Conservation (phyloP, 2,888 invertebrate species). For the Chloroclystis v-ata region DNA sequence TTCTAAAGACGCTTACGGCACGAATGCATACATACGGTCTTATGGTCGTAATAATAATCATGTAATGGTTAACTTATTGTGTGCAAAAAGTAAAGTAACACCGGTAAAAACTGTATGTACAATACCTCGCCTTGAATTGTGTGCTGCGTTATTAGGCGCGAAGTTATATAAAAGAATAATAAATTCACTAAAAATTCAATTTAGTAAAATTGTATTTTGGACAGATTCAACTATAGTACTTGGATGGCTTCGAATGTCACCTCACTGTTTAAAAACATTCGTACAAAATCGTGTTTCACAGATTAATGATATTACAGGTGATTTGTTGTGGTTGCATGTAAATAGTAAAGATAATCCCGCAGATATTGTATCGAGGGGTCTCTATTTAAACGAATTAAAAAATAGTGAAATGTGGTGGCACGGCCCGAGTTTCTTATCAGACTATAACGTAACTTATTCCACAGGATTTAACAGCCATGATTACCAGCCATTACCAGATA, state of each 20-base stretch:
- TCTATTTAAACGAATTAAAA: neutral
- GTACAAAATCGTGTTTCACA: neutral
- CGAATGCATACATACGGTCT: neutral
- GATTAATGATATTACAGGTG: neutral
- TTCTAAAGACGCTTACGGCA: neutral
- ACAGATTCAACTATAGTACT: neutral
- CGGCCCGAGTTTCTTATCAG: too few relatives aligned
- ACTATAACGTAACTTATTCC: too few relatives aligned
- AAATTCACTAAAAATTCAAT: neutral
- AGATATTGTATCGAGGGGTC: neutral
- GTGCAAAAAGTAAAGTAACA: neutral
- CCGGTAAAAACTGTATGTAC: neutral
- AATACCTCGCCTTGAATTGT: neutral
- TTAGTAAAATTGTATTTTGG: neutral
- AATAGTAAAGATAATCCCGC: neutral
- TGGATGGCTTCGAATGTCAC: neutral
- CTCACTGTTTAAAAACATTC: neutral
- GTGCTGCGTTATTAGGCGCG: neutral
- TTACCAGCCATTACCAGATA: too few relatives aligned
- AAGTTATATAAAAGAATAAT: neutral
- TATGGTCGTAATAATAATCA: neutral
- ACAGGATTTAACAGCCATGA: too few relatives aligned
- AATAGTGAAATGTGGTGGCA: neutral
- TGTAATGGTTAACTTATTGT: neutral
- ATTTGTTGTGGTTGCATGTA: neutral